Evolutionary conservation across 1,140 invertebrate genomes (phyloP), one percentile per base, ranked within the genome.

Genomic region (Nylanderia fulva): DNA sequence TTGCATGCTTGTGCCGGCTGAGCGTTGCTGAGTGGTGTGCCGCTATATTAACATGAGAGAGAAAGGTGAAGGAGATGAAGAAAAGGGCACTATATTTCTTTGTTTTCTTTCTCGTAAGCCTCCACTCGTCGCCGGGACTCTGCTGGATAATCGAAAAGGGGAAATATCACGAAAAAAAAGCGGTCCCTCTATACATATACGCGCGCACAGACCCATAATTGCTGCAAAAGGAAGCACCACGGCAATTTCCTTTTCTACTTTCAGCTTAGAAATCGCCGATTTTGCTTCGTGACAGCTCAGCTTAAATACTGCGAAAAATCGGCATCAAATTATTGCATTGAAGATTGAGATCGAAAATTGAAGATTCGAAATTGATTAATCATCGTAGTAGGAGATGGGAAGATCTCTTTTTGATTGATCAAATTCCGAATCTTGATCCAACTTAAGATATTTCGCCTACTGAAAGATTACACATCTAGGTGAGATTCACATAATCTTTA

Each of bases 1-100:
- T 91, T 93, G 93, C 93, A 94, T 94, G 93, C 84, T 91, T 93
- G 88, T 94, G 90, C 87, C 90, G 92, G 88, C 89, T 93, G 86
- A 91, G 88, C 91, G 89, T 93, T 94, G 91, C 92, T 91, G 93
- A 94, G 93, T 15, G n/a, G 93, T 95, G 93, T 94, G 94, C 86
- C 90, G 90, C 90, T 93, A 91, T 88, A 94, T 93, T 94, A 94
- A 94, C 92, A 93, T 64, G 88, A 92, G 85, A 90, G 75, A 85
- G 83, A 86, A 85, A 68, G 85, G 76, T 76, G 72, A 52, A 84
- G 61, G 85, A 36, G 58, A 85, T 80, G 75, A 85, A 39, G 48
- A 69, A 85, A 75, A 85, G 45, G 60, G n/a, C 42, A 63, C 29
- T 79, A 21, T 72, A 4, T 15, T 48, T 48, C n/a, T 42, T 42